Evolutionary conservation across 2,888 invertebrate genomes (phyloP).

Genomic region (Hydriomena furcata): DNA sequence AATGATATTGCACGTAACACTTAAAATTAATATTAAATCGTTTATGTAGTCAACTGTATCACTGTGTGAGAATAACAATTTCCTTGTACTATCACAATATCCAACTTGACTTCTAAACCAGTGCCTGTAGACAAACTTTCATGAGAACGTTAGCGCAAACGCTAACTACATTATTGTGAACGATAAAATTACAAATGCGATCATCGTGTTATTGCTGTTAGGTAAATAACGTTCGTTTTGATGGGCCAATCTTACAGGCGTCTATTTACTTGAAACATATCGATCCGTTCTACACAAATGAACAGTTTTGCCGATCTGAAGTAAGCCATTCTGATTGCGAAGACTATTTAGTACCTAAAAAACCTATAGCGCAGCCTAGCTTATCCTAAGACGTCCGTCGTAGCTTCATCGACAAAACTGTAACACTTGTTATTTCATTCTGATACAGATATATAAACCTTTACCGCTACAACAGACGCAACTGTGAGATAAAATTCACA

Average conservation of each 20-base stretch:
- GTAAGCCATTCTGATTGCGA: not conserved
- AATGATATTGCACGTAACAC: slow-evolving; percentile 78
- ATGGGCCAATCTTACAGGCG: too few relatives aligned
- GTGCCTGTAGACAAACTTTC: slow-evolving; percentile 27
- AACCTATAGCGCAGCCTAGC: not conserved
- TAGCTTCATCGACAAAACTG: not conserved
- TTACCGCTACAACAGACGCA: slow-evolving; percentile 18
- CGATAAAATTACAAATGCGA: too few relatives aligned
- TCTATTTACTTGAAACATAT: too few relatives aligned
- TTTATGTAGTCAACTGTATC: slow-evolving; percentile 52
- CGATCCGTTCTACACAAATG: too few relatives aligned
- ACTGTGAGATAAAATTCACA: slow-evolving; percentile 69
- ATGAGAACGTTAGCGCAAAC: not conserved
- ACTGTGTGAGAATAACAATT: slow-evolving; percentile 44
- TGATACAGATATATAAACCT: slow-evolving; percentile 4
- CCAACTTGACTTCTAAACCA: slow-evolving; percentile 38
- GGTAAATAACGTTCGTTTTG: too few relatives aligned
- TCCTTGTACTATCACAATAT: slow-evolving; percentile 47
- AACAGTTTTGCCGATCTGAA: not conserved
- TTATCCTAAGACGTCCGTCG: not conserved
- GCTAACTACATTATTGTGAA: too few relatives aligned
- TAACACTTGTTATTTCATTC: slow-evolving; percentile 13
- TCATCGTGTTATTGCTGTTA: too few relatives aligned
- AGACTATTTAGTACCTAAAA: slow-evolving; percentile 1
- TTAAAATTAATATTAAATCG: slow-evolving; percentile 71